Conservation (phyloP, 1,140 invertebrate genomes). For the Hyles euphorbiae region DNA sequence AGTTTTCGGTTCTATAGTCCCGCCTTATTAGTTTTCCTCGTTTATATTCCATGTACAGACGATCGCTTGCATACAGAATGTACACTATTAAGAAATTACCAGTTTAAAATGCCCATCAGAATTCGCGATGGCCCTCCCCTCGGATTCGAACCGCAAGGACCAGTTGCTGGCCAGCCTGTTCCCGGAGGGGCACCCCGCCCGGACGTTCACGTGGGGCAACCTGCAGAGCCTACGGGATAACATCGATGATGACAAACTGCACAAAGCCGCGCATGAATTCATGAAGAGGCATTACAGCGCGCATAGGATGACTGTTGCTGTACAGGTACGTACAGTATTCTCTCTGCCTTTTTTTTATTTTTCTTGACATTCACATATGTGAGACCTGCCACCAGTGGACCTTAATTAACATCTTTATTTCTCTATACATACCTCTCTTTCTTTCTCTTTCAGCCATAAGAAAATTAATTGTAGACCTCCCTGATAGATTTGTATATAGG, state of each 20-base stretch:
- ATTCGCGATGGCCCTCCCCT: conserved; percentile 83
- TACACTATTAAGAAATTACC: background rate
- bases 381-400: no score
- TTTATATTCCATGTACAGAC: no score
- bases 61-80: no score
- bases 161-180: conserved; percentile 84
- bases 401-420: no score
- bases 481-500: no score
- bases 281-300: conserved; percentile 90
- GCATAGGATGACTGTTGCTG: conserved; percentile 90
- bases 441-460: no score
- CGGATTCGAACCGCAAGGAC: conserved; percentile 82
- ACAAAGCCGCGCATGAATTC: conserved; percentile 85
- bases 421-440: no score
- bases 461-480: no score
- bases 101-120: conserved; percentile 69
- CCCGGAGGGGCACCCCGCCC: conserved; percentile 82
- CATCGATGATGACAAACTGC: conserved; percentile 79
- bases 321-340: conserved; percentile 76
- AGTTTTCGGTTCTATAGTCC: no score
- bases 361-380: no score
- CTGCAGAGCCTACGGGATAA: conserved; percentile 84
- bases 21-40: no score
- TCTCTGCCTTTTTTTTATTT: no score
- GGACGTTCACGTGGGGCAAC: conserved; percentile 92